A percentile compares a stretch with the other conserved stretches of the same genome.
These are phyloP conservation scores for Amiota minor DNA, from an alignment of 2,888 invertebrate genomes.

Conservation along the genomic window DNA sequence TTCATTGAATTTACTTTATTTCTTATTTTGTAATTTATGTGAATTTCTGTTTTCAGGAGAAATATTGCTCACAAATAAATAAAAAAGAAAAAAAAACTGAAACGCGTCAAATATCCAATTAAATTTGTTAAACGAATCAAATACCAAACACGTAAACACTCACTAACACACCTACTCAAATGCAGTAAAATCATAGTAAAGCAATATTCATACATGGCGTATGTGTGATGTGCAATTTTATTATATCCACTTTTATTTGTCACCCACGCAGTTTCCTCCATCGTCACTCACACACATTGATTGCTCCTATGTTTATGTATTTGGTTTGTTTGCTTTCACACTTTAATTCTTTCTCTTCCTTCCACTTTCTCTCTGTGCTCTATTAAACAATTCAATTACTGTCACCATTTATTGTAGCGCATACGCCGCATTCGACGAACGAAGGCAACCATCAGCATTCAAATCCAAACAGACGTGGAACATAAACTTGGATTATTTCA, in stretches of 20 bases:
- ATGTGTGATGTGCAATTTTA: slow-evolving; percentile 6
- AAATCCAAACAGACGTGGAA: too few relatives aligned
- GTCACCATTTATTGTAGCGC: slow-evolving; percentile 12
- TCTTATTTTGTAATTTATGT: too few relatives aligned
- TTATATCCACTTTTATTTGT: neutral
- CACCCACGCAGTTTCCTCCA: too few relatives aligned
- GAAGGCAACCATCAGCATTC: too few relatives aligned
- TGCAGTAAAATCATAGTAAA: slow-evolving; percentile 26
- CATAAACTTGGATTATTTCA: neutral
- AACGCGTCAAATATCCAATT: too few relatives aligned
- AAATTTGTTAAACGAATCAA: slow-evolving; percentile 62
- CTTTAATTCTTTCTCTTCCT: too few relatives aligned
- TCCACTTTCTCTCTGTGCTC: neutral
- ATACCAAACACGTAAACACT: too few relatives aligned
- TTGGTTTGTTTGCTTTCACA: slow-evolving; percentile 42
- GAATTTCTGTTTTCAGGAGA: too few relatives aligned
- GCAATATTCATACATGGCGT: slow-evolving; percentile 11
- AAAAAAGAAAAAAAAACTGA: too few relatives aligned
- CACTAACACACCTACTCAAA: too few relatives aligned
- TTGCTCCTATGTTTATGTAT: neutral
- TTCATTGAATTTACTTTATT: too few relatives aligned
- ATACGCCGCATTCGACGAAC: neutral
- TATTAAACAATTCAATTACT: slow-evolving; percentile 15
- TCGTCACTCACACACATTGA: neutral
- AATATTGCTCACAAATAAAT: too few relatives aligned